These are phyloP conservation scores for Cheirogaleus medius DNA, from an alignment of 2,113 vertebrate genomes.

Conservation along the genomic window DNA sequence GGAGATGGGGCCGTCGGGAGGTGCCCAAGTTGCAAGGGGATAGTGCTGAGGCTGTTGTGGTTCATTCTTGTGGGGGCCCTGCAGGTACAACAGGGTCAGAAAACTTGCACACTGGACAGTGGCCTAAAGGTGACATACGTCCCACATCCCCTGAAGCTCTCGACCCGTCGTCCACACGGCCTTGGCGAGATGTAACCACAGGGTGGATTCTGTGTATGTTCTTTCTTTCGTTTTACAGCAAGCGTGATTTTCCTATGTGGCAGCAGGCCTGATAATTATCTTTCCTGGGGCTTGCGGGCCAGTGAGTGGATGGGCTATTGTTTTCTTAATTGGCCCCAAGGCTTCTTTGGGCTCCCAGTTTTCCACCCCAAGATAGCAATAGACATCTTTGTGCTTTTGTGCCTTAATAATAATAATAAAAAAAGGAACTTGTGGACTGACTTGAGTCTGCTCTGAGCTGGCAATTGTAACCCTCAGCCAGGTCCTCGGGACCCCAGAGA, in stretches of 20 bases:
- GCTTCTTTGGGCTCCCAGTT: background rate
- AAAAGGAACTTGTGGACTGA: background rate
- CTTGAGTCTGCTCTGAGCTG: background rate
- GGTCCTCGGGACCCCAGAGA: background rate
- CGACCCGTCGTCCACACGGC: accelerated
- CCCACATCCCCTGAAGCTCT: accelerated
- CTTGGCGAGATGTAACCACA: accelerated
- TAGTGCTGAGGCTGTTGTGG: accelerated
- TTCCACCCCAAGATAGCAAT: background rate
- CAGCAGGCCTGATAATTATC: accelerated
- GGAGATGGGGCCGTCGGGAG: accelerated
- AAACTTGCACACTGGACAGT: background rate
- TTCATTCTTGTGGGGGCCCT: accelerated
- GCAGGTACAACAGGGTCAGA: accelerated
- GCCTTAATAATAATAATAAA: background rate
- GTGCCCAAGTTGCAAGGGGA: accelerated
- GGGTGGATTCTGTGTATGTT: accelerated
- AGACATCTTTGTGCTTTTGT: background rate
- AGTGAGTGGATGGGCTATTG: accelerated
- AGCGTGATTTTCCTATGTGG: accelerated
- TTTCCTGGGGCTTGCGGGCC: accelerated
- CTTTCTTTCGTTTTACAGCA: background rate
- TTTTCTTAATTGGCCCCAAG: accelerated
- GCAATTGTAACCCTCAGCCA: accelerated
- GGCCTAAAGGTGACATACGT: background rate